Evolutionary conservation across 2,113 vertebrate species (phyloP).

Genomic region (Sciurus niger): DNA sequence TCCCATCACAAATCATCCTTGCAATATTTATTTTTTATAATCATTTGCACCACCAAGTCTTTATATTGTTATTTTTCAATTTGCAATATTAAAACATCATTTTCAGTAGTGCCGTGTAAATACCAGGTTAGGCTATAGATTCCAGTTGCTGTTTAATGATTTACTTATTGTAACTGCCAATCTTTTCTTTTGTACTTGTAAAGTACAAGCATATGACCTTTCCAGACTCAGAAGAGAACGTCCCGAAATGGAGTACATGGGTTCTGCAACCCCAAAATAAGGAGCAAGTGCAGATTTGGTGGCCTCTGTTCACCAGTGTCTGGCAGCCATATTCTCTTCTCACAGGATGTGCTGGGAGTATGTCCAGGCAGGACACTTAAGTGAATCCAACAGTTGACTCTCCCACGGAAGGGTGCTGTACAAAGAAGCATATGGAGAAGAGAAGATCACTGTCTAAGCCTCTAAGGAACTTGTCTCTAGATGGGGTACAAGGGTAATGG

Average conservation of each 20-base stretch:
- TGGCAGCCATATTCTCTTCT: slow-evolving; percentile 39
- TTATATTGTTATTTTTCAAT: slow-evolving; percentile 40
- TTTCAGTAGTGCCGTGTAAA: slow-evolving; percentile 47
- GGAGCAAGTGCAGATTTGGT: neutral
- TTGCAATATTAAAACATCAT: slow-evolving; percentile 17
- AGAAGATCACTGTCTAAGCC: neutral
- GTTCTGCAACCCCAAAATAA: neutral
- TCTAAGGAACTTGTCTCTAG: neutral
- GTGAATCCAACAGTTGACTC: neutral
- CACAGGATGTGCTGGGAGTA: neutral
- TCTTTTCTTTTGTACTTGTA: slow-evolving; percentile 59
- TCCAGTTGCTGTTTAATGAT: slow-evolving; percentile 52
- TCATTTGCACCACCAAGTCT: neutral
- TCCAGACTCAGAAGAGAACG: neutral
- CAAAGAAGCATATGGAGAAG: neutral
- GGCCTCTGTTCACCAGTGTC: neutral
- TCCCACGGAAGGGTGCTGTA: neutral
- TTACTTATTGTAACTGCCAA: neutral
- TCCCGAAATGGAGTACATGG: neutral
- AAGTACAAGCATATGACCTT: slow-evolving; percentile 52
- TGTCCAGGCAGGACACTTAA: neutral
- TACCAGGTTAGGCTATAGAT: neutral
- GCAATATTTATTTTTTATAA: slow-evolving; percentile 30
- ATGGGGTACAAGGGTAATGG: neutral
- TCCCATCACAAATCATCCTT: neutral